Base-by-base conservation (phyloP, 2,888 invertebrate genomes). In the Pycnomerus fuliginosus region DNA sequence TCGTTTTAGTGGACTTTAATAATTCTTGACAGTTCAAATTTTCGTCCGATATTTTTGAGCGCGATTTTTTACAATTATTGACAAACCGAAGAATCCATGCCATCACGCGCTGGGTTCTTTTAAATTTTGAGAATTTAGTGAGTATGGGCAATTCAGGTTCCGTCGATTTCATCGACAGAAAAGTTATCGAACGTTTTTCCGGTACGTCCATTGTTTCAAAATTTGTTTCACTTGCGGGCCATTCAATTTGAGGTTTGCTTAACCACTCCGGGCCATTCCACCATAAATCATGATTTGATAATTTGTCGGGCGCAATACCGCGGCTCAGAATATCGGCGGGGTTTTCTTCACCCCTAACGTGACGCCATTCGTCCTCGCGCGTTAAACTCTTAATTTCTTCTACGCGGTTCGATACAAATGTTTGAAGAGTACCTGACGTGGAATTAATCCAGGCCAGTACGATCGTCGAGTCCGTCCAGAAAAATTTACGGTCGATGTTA, bases 81-180 rank as follows among this genome's bases (percentile, higher is more conserved):
- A 24, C 8, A 30, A 40, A 40, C 14, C 40, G 20, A 4, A 39
- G 15, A 14, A 16, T 17, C 20, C 17, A 39, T 2, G 40, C 35
- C 7, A 12, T 23, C 8, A 33, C 25, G 3, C 40, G 22, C 2
- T 16, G 16, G 3, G 33, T n/a, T 8, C 7, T 40, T 10, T 5
- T 24, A 16, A 37, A 40, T 16, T 14, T 16, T 7, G 40, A 31
- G 23, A 37, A 40, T 24, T 20, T 20, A 23, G 4, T 5, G 15
- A 40, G 33, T 20, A 20, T 7, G 7, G 20, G 4, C 5, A 7
- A 7, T 20, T 20, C 20, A 20, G 7, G 4, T 4, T 20, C 7
- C 7, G 7, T 20, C 5, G 4, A 8, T 4, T 7, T 7, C 20
- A 20, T 7, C 4, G 20, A 7, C 7, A 7, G 20, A 20, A 8